Conservation (phyloP, 2,113 vertebrate genomes). For the Nannospalax galili region DNA sequence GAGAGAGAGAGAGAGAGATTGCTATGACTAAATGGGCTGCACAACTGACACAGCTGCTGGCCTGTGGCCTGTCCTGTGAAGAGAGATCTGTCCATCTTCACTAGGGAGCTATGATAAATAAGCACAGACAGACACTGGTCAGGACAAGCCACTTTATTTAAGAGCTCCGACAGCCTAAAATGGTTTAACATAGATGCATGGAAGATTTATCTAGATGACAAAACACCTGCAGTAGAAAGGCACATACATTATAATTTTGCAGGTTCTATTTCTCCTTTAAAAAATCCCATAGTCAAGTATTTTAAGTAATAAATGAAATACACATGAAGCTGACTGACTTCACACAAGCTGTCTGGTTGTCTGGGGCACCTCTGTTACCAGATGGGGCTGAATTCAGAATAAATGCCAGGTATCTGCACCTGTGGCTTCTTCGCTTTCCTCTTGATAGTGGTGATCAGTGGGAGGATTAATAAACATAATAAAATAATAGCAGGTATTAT, state of each 20-base stretch:
- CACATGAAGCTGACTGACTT: constrained; percentile 58
- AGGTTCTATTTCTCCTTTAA: constrained; percentile 62
- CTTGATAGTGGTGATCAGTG: background rate
- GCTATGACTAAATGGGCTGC: too few relatives aligned
- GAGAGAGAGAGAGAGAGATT: too few relatives aligned
- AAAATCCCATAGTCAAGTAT: constrained; percentile 51
- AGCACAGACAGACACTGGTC: constrained; percentile 72
- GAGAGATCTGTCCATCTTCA: constrained; percentile 55
- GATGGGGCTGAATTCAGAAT: background rate
- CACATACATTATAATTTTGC: constrained; percentile 77
- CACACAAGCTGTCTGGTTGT: background rate
- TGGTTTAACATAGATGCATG: constrained; percentile 70
- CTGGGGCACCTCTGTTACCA: background rate
- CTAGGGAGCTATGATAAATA: constrained; percentile 70
- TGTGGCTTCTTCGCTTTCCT: background rate
- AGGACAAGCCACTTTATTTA: constrained; percentile 78
- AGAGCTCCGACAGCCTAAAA: constrained; percentile 73
- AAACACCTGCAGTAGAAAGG: constrained; percentile 77
- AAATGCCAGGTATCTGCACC: background rate
- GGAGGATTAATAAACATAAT: background rate
- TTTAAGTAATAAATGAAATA: constrained; percentile 69
- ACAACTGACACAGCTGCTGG: constrained; percentile 10
- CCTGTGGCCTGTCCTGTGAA: constrained; percentile 61
- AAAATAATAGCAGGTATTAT: background rate
- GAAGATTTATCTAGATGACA: constrained; percentile 77